phyloP scores from a whole-genome alignment of 2,888 invertebrate species.

The Podabrus alpinus region DNA sequence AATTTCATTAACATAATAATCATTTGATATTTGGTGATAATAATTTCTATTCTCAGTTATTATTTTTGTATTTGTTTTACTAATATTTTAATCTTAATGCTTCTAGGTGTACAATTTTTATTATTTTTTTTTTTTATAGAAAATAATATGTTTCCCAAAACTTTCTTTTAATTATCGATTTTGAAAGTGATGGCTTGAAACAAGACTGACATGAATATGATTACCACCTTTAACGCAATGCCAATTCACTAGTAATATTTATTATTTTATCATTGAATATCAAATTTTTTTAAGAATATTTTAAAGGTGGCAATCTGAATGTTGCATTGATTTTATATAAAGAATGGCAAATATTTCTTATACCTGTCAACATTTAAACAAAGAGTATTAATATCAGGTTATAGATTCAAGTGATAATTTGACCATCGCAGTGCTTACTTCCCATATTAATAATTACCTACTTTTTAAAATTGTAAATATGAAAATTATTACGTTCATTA shows the following conservation, averaged over 20 bases:
- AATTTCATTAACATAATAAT: background rate
- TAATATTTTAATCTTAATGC: background rate
- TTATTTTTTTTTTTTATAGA: background rate
- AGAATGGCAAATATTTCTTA: conserved; percentile 18
- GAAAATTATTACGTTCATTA: background rate
- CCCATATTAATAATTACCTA: background rate
- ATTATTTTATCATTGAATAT: background rate
- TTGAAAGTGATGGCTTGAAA: conserved; percentile 21
- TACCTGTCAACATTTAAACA: conserved; percentile 26
- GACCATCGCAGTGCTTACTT: background rate
- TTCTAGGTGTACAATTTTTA: background rate
- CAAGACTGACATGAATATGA: conserved; percentile 27
- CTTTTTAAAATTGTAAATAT: background rate
- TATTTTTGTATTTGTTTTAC: background rate
- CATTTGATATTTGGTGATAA: background rate
- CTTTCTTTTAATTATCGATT: background rate
- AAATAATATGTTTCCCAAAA: background rate
- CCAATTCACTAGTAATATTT: background rate
- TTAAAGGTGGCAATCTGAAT: conserved; percentile 26
- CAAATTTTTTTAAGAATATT: background rate
- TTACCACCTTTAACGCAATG: conserved; percentile 27
- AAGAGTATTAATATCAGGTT: conserved; percentile 19
- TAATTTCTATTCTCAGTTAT: background rate
- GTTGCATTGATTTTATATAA: conserved; percentile 21
- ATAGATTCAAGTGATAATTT: conserved; percentile 10